Conservation (phyloP, 2,888 invertebrate genomes). For the Elmis aenea region DNA sequence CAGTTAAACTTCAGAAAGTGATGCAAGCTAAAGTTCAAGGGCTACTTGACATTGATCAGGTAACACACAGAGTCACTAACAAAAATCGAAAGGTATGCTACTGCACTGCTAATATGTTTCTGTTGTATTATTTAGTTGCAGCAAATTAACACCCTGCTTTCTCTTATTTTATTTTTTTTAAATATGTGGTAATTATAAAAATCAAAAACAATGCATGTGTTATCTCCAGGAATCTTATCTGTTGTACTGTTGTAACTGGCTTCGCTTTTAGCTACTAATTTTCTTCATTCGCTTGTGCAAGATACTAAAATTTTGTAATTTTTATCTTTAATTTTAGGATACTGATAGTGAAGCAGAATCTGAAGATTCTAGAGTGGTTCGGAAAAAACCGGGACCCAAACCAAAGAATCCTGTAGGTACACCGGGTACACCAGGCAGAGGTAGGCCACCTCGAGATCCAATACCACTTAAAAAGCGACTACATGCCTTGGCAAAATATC, state of each 20-base stretch:
- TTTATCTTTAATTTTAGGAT: constrained; percentile 43
- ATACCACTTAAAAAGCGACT: constrained; percentile 74
- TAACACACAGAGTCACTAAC: constrained; percentile 50
- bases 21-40: constrained; percentile 69
- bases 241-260: too few species aligned
- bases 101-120: constrained; percentile 28
- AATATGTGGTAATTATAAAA: neutral
- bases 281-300: too few species aligned
- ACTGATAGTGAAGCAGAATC: constrained; percentile 51
- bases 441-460: constrained; percentile 41
- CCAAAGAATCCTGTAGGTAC: constrained; percentile 30
- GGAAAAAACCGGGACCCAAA: constrained; percentile 38
- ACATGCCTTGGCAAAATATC: constrained; percentile 71
- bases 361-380: constrained; percentile 32
- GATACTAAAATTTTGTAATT: too few species aligned
- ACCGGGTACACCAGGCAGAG: constrained; percentile 30
- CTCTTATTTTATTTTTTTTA: constrained; percentile 4
- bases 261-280: too few species aligned
- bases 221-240: too few species aligned
- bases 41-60: constrained; percentile 60
- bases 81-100: constrained; percentile 44
- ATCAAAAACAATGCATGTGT: too few species aligned
- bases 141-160: neutral
- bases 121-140: constrained; percentile 6
- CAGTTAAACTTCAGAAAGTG: constrained; percentile 65